These are phyloP conservation scores for Calliopum simillimum DNA, from an alignment of 2,888 invertebrate species.

Conservation along the genomic window DNA sequence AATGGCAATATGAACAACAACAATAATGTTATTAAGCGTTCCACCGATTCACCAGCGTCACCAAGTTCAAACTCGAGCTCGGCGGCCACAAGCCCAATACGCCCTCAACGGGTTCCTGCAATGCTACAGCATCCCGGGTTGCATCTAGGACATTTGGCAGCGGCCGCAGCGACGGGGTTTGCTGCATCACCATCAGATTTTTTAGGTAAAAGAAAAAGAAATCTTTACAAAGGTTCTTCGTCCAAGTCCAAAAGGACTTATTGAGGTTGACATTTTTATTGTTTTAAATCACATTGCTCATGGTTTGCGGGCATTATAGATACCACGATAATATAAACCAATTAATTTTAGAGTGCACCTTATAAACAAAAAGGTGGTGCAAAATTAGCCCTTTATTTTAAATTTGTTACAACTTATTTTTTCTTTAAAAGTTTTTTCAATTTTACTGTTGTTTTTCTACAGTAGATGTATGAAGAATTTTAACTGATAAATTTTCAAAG, in stretches of 20 bases:
- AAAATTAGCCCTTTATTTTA: no score
- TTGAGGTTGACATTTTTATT: no score
- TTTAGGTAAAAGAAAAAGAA: constrained; percentile 72
- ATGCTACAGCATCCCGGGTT: constrained; percentile 71
- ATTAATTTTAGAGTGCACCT: no score
- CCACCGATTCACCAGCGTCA: constrained; percentile 65
- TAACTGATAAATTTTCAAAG: no score
- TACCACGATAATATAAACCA: no score
- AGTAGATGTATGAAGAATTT: no score
- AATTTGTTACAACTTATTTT: no score
- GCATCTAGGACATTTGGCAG: constrained; percentile 74
- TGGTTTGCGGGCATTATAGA: no score
- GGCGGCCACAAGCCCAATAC: constrained; percentile 69
- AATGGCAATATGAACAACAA: constrained; percentile 38
- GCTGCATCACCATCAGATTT: constrained; percentile 82
- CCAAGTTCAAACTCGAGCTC: constrained; percentile 70
- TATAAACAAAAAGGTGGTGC: no score
- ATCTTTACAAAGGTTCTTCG: background rate
- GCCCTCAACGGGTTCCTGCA: constrained; percentile 66
- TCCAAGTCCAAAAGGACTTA: constrained; percentile 4
- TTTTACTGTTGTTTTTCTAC: no score
- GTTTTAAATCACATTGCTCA: no score
- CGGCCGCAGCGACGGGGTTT: constrained; percentile 73
- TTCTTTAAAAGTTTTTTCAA: no score
- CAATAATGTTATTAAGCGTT: constrained; percentile 49